These are phyloP conservation scores for Rhinogobio ventralis DNA, from an alignment of 2,797 vertebrate genomes.

Conservation along the genomic window DNA sequence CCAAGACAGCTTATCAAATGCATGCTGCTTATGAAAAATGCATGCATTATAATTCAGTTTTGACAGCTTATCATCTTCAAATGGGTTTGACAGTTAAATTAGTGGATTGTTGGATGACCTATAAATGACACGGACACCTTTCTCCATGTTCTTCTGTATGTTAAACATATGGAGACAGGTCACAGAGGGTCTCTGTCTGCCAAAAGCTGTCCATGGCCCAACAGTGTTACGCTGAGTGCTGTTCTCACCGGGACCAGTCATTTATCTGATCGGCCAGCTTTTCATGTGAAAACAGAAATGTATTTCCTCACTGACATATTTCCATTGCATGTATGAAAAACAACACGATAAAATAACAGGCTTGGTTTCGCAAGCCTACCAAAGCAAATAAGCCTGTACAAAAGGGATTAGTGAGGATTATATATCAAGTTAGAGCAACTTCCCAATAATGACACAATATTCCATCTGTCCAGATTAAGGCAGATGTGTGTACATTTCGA, in stretches of 20 bases:
- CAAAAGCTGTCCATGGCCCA: constrained; percentile 24
- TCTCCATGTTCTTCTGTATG: constrained; percentile 24
- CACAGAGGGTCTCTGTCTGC: constrained; percentile 24
- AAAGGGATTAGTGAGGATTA: constrained; percentile 76
- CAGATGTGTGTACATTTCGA: constrained; percentile 1
- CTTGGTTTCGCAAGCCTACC: not conserved
- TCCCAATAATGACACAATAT: constrained; percentile 76
- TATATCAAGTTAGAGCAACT: constrained; percentile 74
- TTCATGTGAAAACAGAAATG: constrained; percentile 40
- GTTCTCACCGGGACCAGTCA: constrained; percentile 18
- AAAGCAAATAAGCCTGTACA: constrained; percentile 26
- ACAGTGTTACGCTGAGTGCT: constrained; percentile 4
- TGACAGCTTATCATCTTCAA: not conserved
- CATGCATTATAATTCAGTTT: not conserved
- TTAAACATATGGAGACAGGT: constrained; percentile 33
- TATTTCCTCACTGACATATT: constrained; percentile 26
- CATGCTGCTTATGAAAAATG: not conserved
- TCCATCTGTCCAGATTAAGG: constrained; percentile 76
- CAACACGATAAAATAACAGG: constrained; percentile 24
- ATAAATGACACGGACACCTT: constrained; percentile 1
- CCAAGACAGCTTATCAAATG: constrained; percentile 41
- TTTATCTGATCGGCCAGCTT: constrained; percentile 30
- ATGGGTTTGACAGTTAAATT: not conserved
- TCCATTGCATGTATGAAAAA: constrained; percentile 10
- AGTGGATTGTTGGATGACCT: not conserved